Evolutionary conservation across 2,113 vertebrate species (phyloP), one percentile per base, ranked within the genome.

Genomic region (Callaeas wilsoni): DNA sequence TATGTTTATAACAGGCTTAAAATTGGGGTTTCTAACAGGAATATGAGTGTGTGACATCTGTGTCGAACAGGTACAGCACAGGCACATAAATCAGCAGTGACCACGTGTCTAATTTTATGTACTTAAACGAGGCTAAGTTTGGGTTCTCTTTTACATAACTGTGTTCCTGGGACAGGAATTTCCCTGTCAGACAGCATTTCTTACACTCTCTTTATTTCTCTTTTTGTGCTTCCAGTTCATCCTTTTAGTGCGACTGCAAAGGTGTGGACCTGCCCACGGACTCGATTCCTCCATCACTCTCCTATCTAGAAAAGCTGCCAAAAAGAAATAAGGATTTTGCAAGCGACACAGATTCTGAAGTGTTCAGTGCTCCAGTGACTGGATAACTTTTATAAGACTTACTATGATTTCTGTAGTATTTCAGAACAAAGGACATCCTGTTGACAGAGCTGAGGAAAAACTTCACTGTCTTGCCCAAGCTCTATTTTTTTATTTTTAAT

Each of bases 231-330:
- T 95, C 62, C 75, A 64, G 91, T 65, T 93, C 89, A 79, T 79
- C 77, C 60, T 90, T 96, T 92, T 75, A 90, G 80, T 37, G 9
- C 46, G 73, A 93, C 94, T 95, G 80, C 83, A 87, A 89, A 90
- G 81, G 69, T 49, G 44, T 59, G 94, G 87, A 95, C 55, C 71
- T 90, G 64, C 71, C 94, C 88, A 49, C 12, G 39, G 71, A 91
- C 60, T 81, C 2, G 2, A 85, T 64, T 84, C 78, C 69, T 84
- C 74, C 53, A 68, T 55, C 74, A 6, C 63, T 90, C 69, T 83
- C 69, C 74, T 49, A 22, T 46, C 68, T 16, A 56, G 70, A 85
- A 96, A 94, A 91, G 49, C 65, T 94, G 65, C 73, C 73, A 82
- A 57, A 81, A 94, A 35, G 20, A 81, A 71, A 56, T 5, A 55